phyloP scores from a whole-genome alignment of 2,113 vertebrate species.

The Cichladusa arquata region DNA sequence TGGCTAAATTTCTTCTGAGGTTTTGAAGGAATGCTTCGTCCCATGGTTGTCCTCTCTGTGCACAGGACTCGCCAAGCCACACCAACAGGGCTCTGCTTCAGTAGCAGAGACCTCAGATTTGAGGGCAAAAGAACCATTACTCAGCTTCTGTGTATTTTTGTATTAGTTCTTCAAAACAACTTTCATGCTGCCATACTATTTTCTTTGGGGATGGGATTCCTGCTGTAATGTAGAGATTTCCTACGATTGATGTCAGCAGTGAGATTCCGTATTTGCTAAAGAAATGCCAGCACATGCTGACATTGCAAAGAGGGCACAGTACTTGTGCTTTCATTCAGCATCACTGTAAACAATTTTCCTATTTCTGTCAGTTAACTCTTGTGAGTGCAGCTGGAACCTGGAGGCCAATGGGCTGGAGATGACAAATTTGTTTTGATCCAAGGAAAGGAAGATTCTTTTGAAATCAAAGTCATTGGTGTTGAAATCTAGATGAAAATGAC shows the following conservation, averaged over 20 bases:
- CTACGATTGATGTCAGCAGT: neutral
- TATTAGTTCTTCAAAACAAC: neutral
- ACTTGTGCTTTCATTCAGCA: neutral
- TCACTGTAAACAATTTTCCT: neutral
- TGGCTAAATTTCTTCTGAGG: neutral
- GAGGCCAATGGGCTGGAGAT: neutral
- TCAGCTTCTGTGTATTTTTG: neutral
- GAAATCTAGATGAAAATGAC: conserved; percentile 1
- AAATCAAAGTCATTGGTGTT: neutral
- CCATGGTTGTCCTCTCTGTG: neutral
- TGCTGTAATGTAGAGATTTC: neutral
- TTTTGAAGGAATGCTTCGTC: neutral
- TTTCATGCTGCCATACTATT: neutral
- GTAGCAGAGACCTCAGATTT: neutral
- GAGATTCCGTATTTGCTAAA: neutral
- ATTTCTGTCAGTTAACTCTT: neutral
- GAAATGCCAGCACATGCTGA: neutral
- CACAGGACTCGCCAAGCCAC: neutral
- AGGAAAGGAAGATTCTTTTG: neutral
- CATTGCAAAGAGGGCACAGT: neutral
- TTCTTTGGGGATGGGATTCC: neutral
- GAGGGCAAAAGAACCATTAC: neutral
- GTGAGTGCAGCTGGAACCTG: neutral
- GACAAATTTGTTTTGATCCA: neutral
- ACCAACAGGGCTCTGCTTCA: neutral